Evolutionary conservation across 2,113 vertebrate genomes (phyloP).

Genomic region (Pteronura brasiliensis): DNA sequence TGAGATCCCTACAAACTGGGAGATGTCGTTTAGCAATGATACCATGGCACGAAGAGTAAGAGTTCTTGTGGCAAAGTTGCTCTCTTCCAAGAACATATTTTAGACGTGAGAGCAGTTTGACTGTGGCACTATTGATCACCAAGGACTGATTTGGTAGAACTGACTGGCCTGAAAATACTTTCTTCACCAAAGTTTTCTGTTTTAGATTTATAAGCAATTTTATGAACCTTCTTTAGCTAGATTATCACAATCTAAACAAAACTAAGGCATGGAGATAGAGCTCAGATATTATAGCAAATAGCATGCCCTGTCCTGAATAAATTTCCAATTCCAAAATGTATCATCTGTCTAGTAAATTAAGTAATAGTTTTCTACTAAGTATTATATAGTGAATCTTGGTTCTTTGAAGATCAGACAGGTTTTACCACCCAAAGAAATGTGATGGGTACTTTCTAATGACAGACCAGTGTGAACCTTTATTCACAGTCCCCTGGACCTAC

Average conservation of each 20-base stretch:
- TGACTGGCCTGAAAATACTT: background rate
- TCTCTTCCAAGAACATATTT: background rate
- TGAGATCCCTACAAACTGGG: background rate
- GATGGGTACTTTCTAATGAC: background rate
- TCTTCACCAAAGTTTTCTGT: background rate
- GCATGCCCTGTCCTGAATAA: background rate
- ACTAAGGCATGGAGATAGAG: background rate
- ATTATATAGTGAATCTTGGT: background rate
- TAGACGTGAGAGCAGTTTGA: background rate
- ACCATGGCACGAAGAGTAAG: background rate
- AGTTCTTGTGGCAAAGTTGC: background rate
- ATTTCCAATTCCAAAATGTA: background rate
- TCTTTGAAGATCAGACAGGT: background rate
- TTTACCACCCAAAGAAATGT: background rate
- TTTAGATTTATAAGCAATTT: constrained; percentile 12
- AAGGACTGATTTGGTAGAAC: background rate
- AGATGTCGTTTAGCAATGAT: background rate
- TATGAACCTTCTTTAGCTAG: background rate
- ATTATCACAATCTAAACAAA: constrained; percentile 10
- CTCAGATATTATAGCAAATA: background rate
- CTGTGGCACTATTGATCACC: background rate
- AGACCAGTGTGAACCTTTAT: background rate
- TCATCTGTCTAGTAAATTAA: background rate
- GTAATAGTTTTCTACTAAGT: background rate
- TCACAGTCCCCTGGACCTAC: background rate